Percentiles rank a stretch among this genome's conserved stretches.
Conservation (phyloP, 2,888 invertebrate genomes). For the Beris morrisii region DNA sequence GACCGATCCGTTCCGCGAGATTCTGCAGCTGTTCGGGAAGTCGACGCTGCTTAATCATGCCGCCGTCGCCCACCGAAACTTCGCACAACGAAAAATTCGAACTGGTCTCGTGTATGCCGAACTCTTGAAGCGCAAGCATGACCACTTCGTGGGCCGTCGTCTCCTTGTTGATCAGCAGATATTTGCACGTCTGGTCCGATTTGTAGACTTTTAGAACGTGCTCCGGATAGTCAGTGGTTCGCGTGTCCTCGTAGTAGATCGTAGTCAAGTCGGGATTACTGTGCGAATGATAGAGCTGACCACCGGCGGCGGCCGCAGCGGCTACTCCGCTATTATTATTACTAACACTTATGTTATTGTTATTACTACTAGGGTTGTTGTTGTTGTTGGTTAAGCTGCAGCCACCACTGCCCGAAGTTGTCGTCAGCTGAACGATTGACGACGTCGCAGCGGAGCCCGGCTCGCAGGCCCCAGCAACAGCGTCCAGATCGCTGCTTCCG, state of each 20-base stretch:
- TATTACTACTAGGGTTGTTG: too few species aligned
- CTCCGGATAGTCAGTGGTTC: constrained; percentile 86
- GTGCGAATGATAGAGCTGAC: constrained; percentile 76
- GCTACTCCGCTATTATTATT: constrained; percentile 5
- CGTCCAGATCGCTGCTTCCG: constrained; percentile 46
- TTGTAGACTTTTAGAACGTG: constrained; percentile 96
- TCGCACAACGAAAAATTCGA: constrained; percentile 94
- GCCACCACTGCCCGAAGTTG: background rate
- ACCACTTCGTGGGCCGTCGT: constrained; percentile 90
- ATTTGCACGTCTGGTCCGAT: constrained; percentile 97
- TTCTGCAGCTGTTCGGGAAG: constrained; percentile 94
- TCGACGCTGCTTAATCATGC: constrained; percentile 93
- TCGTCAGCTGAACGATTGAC: constrained; percentile 38
- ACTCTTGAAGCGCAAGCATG: constrained; percentile 94
- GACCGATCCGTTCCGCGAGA: constrained; percentile 91
- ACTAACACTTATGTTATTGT: constrained; percentile 17
- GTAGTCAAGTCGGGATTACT: constrained; percentile 87
- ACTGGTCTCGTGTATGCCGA: constrained; percentile 92
- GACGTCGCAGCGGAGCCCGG: constrained; percentile 54
- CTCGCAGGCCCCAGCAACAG: constrained; percentile 61
- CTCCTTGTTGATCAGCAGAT: constrained; percentile 92
- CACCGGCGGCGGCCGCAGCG: constrained; percentile 43
- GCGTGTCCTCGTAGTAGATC: constrained; percentile 77
- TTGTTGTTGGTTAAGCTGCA: constrained; percentile 14
- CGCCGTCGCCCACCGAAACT: constrained; percentile 93